Evolutionary conservation across 2,888 invertebrate species (phyloP).

Genomic region (Limnephilus rhombicus): DNA sequence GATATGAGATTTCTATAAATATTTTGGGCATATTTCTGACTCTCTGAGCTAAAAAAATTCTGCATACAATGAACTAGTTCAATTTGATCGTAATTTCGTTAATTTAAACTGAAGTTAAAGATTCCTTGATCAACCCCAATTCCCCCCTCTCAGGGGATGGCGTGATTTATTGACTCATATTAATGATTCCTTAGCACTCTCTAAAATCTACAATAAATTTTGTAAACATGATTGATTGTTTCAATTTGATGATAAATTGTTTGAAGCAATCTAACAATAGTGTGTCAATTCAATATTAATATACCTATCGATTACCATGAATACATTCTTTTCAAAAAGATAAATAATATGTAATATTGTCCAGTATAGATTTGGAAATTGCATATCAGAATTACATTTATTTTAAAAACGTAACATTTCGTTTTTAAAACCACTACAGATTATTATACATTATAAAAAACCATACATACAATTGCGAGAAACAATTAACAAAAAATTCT

Average conservation of each 20-base stretch:
- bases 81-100: not conserved
- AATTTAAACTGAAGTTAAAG: slow-evolving; percentile 32
- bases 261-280: not conserved
- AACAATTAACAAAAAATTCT: too few species aligned
- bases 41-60: not conserved
- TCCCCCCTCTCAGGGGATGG: not conserved
- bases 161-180: slow-evolving; percentile 57
- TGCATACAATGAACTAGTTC: not conserved
- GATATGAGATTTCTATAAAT: too few species aligned
- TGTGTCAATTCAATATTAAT: not conserved
- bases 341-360: too few species aligned
- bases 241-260: not conserved
- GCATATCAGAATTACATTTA: too few species aligned
- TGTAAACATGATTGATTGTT: slow-evolving; percentile 25
- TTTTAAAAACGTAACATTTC: too few species aligned
- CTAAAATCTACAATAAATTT: slow-evolving; percentile 27
- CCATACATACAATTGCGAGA: too few species aligned
- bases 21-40: too few species aligned
- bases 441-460: too few species aligned
- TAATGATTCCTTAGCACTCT: slow-evolving; percentile 50
- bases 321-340: too few species aligned
- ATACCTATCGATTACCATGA: too few species aligned
- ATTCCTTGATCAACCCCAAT: slow-evolving; percentile 17
- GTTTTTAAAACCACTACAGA: too few species aligned
- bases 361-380: too few species aligned